Evolutionary conservation across 2,113 vertebrate genomes (phyloP).

Genomic region (Stegastes partitus): DNA sequence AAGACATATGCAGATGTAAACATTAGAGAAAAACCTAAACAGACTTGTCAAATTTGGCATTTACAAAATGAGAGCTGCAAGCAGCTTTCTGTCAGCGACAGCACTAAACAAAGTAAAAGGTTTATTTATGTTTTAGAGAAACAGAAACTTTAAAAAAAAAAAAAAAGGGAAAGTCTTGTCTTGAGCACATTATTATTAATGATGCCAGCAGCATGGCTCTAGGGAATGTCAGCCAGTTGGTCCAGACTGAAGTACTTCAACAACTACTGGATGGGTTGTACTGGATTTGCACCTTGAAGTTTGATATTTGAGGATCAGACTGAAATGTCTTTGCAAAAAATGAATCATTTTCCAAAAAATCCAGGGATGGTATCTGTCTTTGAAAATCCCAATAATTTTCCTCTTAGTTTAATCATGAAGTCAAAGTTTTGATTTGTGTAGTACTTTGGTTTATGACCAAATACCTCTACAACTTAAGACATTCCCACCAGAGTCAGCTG

Average conservation of each 20-base stretch:
- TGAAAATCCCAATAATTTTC: background rate
- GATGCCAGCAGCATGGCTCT: background rate
- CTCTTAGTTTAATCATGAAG: background rate
- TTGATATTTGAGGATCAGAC: background rate
- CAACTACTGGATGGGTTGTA: background rate
- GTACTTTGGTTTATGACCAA: background rate
- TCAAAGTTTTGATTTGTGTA: background rate
- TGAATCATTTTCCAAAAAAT: background rate
- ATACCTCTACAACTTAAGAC: background rate
- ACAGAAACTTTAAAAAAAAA: background rate
- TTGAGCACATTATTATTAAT: background rate
- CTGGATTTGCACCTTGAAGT: background rate
- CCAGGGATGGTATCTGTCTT: background rate
- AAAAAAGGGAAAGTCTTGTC: constrained; percentile 5
- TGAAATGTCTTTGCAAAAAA: background rate
- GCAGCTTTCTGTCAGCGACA: constrained; percentile 19
- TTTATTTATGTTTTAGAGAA: constrained; percentile 31
- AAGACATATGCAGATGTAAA: constrained; percentile 3
- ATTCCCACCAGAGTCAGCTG: background rate
- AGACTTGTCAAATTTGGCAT: constrained; percentile 10
- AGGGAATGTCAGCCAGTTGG: background rate
- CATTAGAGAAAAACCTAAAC: background rate
- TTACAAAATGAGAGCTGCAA: constrained; percentile 10
- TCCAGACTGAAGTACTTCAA: background rate
- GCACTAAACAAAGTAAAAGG: constrained; percentile 22